These are phyloP conservation scores for Axinella damicornis DNA, from an alignment of 37 sponge, comb jelly and placozoan genomes.

Conservation along the genomic window DNA sequence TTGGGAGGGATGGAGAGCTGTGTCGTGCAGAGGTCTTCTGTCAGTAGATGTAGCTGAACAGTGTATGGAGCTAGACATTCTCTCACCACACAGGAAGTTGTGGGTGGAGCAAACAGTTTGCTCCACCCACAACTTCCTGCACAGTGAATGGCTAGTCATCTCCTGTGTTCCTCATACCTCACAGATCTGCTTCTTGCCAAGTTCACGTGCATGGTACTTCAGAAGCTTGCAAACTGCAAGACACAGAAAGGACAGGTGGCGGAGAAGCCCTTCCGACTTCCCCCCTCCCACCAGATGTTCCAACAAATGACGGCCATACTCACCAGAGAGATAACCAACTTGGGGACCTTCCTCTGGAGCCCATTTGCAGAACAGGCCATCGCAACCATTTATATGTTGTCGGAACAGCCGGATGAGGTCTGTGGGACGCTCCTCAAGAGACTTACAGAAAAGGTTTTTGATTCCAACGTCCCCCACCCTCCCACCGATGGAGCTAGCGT, in stretches of 20 bases:
- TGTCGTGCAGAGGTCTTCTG: no score
- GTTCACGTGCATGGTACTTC: slow-evolving; percentile 62
- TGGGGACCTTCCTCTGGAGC: slow-evolving; percentile 54
- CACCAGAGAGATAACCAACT: neutral
- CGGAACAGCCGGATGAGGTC: slow-evolving; percentile 74
- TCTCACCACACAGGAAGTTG: no score
- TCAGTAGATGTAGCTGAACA: no score
- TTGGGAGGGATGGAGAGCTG: no score
- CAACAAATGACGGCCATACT: slow-evolving; percentile 35
- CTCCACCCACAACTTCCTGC: no score
- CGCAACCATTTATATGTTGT: slow-evolving; percentile 64
- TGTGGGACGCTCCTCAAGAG: slow-evolving; percentile 52
- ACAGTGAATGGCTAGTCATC: no score
- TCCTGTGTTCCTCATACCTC: no score
- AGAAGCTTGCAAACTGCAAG: slow-evolving; percentile 32
- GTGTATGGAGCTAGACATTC: no score
- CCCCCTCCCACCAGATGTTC: slow-evolving; percentile 55
- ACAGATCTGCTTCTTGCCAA: slow-evolving; percentile 60
- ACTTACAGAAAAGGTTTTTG: slow-evolving; percentile 21
- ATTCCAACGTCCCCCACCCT: neutral
- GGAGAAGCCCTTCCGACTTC: slow-evolving; percentile 14
- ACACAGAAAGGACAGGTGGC: neutral
- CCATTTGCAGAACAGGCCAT: slow-evolving; percentile 89
- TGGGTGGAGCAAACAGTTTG: no score
- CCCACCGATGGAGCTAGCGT: neutral